Evolutionary conservation across 2,113 vertebrate genomes (phyloP).

Genomic region (Corythoichthys intestinalis): DNA sequence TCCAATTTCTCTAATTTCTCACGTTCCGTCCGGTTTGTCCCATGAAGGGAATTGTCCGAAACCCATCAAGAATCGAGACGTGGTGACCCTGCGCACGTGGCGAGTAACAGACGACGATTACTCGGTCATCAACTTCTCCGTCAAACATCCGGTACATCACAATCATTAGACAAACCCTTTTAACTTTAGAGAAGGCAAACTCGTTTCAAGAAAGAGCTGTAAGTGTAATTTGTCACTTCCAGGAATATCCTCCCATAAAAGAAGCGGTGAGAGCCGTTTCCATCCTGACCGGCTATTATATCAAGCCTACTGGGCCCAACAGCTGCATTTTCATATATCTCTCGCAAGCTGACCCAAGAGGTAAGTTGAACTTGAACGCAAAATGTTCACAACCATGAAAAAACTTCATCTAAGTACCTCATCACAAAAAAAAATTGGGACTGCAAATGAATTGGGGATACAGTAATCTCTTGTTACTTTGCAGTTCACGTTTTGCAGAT

Average conservation of each 20-base stretch:
- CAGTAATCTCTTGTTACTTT: too few relatives aligned
- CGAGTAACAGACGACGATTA: slow-evolving; percentile 64
- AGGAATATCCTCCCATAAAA: slow-evolving; percentile 72
- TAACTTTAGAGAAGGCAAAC: not conserved
- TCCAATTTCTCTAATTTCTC: not conserved
- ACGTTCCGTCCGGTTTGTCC: not conserved
- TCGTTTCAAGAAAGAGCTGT: not conserved
- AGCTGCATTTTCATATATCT: slow-evolving; percentile 78
- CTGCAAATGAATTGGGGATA: too few relatives aligned
- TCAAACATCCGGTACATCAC: slow-evolving; percentile 73
- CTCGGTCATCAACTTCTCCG: slow-evolving; percentile 74
- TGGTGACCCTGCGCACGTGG: slow-evolving; percentile 73
- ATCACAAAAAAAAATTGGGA: too few relatives aligned
- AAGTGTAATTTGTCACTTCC: not conserved
- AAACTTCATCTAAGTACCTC: too few relatives aligned
- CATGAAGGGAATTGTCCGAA: slow-evolving; percentile 69
- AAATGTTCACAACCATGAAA: too few relatives aligned
- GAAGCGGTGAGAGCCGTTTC: slow-evolving; percentile 76
- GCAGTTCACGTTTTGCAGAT: too few relatives aligned
- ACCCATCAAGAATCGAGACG: slow-evolving; percentile 70
- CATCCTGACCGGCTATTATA: slow-evolving; percentile 69
- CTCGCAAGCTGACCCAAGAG: slow-evolving; percentile 80
- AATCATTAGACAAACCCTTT: not conserved
- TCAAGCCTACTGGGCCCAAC: slow-evolving; percentile 69
- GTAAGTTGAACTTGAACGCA: slow-evolving; percentile 36